phyloP scores from a whole-genome alignment of 35 echinoderm and acorn worm genomes.

The Apostichopus parvimensis region DNA sequence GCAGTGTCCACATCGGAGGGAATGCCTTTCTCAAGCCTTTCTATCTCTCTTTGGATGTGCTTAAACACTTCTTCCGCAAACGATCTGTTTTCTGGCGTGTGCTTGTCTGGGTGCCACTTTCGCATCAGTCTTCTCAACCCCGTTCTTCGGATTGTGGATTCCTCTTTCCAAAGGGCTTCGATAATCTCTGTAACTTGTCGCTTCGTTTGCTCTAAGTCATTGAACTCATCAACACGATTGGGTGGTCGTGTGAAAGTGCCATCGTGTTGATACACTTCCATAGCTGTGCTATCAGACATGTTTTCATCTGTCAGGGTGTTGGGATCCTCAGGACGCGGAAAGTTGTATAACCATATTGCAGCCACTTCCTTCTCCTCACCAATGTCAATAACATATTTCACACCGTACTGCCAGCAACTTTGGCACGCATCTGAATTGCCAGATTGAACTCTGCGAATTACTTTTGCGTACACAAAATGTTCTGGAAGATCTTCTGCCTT shows the following conservation, averaged over 20 bases:
- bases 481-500: background rate
- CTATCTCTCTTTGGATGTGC: conserved; percentile 3
- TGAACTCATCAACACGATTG: background rate
- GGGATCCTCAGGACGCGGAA: background rate
- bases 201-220: background rate
- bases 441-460: background rate
- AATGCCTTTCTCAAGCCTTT: background rate
- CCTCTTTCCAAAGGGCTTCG: background rate
- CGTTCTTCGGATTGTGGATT: background rate
- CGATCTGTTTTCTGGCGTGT: background rate
- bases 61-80: conserved; percentile 6
- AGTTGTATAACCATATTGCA: conserved; percentile 7
- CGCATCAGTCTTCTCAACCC: conserved; percentile 12
- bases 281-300: background rate
- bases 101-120: conserved; percentile 46
- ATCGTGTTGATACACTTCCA: background rate
- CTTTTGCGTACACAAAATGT: conserved; percentile 25
- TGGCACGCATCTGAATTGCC: too few relatives aligned
- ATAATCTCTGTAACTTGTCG: background rate
- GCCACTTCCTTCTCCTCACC: background rate
- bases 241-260: background rate
- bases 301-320: background rate
- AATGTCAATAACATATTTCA: conserved; percentile 6
- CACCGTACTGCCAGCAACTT: too few relatives aligned
- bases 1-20: background rate